Evolutionary conservation across 2,113 vertebrate genomes (phyloP).

Genomic region (Lampris incognitus): DNA sequence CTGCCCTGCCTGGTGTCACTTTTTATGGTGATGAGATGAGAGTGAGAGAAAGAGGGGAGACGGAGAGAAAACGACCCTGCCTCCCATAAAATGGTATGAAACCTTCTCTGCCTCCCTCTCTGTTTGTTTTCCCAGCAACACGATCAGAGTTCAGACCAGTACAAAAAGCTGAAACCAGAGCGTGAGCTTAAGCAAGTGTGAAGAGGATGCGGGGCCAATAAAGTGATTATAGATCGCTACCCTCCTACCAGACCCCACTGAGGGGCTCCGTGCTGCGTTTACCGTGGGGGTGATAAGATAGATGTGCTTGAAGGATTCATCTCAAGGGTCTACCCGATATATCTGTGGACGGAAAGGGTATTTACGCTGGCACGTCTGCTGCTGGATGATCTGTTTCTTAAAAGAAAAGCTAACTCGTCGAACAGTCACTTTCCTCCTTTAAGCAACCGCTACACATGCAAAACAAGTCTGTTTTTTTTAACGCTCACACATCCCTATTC

Average conservation of each 20-base stretch:
- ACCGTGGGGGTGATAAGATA: not conserved
- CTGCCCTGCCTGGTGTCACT: slow-evolving; percentile 20
- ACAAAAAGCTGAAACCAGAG: slow-evolving; percentile 23
- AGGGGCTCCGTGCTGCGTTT: not conserved
- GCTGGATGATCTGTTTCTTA: too few species aligned
- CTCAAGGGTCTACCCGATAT: too few species aligned
- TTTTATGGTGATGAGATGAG: slow-evolving; percentile 49
- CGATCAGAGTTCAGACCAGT: slow-evolving; percentile 25
- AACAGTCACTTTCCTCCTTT: too few species aligned
- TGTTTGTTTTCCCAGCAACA: slow-evolving; percentile 38
- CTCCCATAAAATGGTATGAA: slow-evolving; percentile 43
- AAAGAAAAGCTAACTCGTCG: too few species aligned
- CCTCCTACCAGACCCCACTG: slow-evolving; percentile 29
- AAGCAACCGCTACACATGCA: too few species aligned
- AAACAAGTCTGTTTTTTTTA: too few species aligned
- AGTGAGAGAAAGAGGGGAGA: slow-evolving; percentile 13
- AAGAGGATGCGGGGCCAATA: slow-evolving; percentile 49
- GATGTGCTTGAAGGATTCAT: too few species aligned
- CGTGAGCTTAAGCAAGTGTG: slow-evolving; percentile 55
- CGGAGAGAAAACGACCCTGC: not conserved
- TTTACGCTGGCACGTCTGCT: too few species aligned
- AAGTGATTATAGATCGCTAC: slow-evolving; percentile 49
- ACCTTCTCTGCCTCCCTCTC: slow-evolving; percentile 38
- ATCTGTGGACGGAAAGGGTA: too few species aligned
- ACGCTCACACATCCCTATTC: too few species aligned